A percentile compares a stretch with the other conserved stretches of the same genome.
Conservation (phyloP, 2,113 vertebrate species). For the Capreolus pygargus region DNA sequence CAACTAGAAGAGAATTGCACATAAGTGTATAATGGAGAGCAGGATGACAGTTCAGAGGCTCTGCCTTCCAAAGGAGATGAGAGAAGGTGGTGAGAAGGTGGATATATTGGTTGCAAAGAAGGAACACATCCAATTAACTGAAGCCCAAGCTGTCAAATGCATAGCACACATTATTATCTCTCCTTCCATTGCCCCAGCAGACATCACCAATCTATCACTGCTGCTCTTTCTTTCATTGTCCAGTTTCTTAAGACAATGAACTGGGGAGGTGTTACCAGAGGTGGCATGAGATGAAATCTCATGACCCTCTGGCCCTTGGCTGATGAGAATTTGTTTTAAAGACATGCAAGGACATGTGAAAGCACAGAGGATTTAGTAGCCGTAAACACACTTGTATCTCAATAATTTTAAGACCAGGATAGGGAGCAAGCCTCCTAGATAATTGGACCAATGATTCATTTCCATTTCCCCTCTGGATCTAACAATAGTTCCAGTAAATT, state of each 20-base stretch:
- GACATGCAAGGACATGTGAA: neutral
- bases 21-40: neutral
- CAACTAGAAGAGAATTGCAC: neutral
- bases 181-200: neutral
- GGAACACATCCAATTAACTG: neutral
- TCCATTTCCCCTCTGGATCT: neutral
- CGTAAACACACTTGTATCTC: neutral
- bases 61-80: neutral
- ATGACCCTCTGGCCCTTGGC: neutral
- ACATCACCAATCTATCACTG: neutral
- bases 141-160: neutral
- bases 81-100: neutral
- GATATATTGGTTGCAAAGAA: neutral
- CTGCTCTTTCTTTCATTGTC: neutral
- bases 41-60: neutral
- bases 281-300: neutral
- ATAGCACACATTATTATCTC: accelerated
- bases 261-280: neutral
- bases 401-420: neutral
- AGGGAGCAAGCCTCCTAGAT: neutral
- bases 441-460: neutral
- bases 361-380: neutral
- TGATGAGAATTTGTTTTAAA: neutral
- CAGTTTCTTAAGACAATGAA: neutral
- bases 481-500: neutral